Base-by-base conservation (phyloP, 53 echinoderm and acorn worm genomes). In the Stichopus horrens region DNA sequence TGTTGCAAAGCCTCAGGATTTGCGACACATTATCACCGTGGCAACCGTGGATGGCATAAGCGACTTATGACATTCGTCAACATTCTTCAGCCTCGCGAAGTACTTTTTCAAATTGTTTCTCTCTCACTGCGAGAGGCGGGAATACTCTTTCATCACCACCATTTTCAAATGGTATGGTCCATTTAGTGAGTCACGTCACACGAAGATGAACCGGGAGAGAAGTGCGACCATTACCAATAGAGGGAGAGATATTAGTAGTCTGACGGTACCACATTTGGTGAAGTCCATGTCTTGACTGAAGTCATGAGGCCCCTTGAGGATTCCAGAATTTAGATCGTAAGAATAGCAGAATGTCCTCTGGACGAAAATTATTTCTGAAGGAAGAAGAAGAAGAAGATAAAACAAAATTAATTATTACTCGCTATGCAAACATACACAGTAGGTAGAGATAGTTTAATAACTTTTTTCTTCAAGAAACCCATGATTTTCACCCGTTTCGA, bases 221-320 rank as follows among this genome's bases (percentile, higher is more conserved):
- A 79, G 19, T 54, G 79, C 54, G 20, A 56, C 56, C 55, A 21
- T 56, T 19, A 79, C 1, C 5, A 79, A 7, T 79, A 79, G 5
- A 79, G 79, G 79, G 14, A 37, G 37, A 1, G 79, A 79, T 7
- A 79, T 56, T 18, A 79, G 55, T 13, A 79, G 79, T 79, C n/a
- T n/a, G 55, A 79, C 13, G 14, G 55, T 23, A 54, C 79, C 79
- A 55, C 79, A 79, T 20, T 79, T 79, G 22, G 79, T 79, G 10
- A 79, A 79, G 79, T 79, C 51, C 79, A 79, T 79, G 54, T 79
- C 79, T 79, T 18, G 18, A 79, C 79, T 79, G 79, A 79, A 79
- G 56, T 79, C 79, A 18, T 54, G 79, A 79, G 79, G 79, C 54
- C 79, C 55, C 16, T 11, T 55, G 8, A 56, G 19, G 6, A 18